phyloP scores from a whole-genome alignment of 2,888 invertebrate genomes.

The Gymnosoma rotundatum region DNA sequence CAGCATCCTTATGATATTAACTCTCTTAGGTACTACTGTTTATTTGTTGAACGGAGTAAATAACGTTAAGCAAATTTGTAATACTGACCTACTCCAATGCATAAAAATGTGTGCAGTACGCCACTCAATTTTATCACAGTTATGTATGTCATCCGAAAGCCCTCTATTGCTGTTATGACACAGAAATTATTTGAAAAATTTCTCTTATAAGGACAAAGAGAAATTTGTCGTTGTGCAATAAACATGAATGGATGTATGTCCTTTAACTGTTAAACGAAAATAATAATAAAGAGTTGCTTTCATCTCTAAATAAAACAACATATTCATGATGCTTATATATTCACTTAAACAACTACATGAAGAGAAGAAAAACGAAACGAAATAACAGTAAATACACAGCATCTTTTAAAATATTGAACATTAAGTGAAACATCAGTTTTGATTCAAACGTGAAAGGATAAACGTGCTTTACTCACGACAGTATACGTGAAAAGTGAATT shows the following conservation, averaged over 20 bases:
- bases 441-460: slow-evolving; percentile 62
- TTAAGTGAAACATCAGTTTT: slow-evolving; percentile 64
- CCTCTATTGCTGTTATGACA: not conserved
- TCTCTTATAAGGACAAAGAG: slow-evolving; percentile 7
- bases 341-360: not conserved
- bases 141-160: too few relatives aligned
- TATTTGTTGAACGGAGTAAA: not conserved
- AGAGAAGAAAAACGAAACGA: not conserved
- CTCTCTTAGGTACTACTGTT: not conserved
- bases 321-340: slow-evolving; percentile 1
- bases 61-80: slow-evolving; percentile 31
- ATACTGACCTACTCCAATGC: slow-evolving; percentile 66
- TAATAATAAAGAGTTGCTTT: slow-evolving; percentile 14
- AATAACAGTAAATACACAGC: slow-evolving; percentile 38
- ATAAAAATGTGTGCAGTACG: slow-evolving; percentile 9
- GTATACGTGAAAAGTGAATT: not conserved
- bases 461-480: slow-evolving; percentile 35
- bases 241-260: not conserved
- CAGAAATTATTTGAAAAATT: not conserved
- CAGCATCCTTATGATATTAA: not conserved
- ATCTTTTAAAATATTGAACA: slow-evolving; percentile 52
- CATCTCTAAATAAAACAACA: not conserved
- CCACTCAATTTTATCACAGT: too few relatives aligned
- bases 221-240: not conserved
- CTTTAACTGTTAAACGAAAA: too few relatives aligned